Base-by-base conservation (phyloP, 2,113 vertebrate species). In the Nothocercus nigrocapillus region DNA sequence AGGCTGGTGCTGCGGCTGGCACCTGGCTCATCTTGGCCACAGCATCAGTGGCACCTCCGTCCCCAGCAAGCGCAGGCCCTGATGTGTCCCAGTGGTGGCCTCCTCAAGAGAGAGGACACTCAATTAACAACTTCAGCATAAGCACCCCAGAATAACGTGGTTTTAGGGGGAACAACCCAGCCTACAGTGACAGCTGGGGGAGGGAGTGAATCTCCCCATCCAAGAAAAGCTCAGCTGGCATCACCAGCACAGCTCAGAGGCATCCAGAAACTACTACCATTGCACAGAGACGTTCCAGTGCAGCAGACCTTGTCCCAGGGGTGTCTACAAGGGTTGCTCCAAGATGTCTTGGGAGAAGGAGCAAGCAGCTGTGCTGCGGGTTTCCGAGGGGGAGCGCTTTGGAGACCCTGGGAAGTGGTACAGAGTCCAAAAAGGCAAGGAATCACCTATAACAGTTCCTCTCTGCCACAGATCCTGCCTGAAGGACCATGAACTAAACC, bases 231-330 rank as follows among this genome's bases (percentile, higher is more conserved):
- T 0, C 44, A 8, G 72, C 44, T 38, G 14, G 5, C 40, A 73
- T n/a, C 44, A 10, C 36, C 68, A 5, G 16, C 24, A 3, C 79
- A 68, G 79, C 66, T 20, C 77, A 7, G 3, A 74, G 77, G 73
- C 17, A 42, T 32, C 5, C 2, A 24, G 22, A 13, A 7, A 1
- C 54, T 1, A 2, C 24, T 51, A 47, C 8, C 11, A 2, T 38
- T 4, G 13, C 7, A 38, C 3, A 28, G 63, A 67, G 47, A 49
- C 0, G 0, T 24, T 19, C 3, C 69, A 78, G n/a, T 7, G 7
- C 40, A 6, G 0, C 13, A 45, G 10, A 69, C 15, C 47, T 11
- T 21, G 7, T 11, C 32, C 68, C 25, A 2, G 2, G 8, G 14
- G 9, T 2, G 13, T 16, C 63, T 42, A 28, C 76, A 36, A 1